These are phyloP conservation scores for Ceramica pisi DNA, from an alignment of 2,888 invertebrate genomes.

Conservation along the genomic window DNA sequence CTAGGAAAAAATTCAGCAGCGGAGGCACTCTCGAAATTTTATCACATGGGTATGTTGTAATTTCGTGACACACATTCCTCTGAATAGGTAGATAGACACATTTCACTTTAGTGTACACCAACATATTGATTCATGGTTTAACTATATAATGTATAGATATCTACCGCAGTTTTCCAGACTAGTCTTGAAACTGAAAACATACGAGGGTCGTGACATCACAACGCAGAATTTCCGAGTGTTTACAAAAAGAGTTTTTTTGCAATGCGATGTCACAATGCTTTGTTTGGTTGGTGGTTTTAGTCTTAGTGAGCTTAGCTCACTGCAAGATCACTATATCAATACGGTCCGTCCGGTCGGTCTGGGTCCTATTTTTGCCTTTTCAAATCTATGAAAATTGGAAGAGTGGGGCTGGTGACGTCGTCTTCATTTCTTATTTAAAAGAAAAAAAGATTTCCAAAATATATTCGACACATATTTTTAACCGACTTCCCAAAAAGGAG, in stretches of 20 bases:
- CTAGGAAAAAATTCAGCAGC: background rate
- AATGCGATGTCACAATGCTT: background rate
- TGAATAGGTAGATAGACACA: background rate
- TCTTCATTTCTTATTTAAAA: no score
- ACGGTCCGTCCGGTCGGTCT: no score
- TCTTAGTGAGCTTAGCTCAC: background rate
- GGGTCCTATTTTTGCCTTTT: no score
- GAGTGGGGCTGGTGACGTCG: no score
- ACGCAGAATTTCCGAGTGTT: background rate
- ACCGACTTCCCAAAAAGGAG: no score
- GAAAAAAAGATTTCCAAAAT: no score
- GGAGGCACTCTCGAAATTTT: slow-evolving; percentile 12
- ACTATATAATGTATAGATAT: background rate
- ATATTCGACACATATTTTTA: no score
- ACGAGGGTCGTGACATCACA: background rate
- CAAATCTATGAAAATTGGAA: no score
- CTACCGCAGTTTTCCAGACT: background rate
- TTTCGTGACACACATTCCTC: background rate
- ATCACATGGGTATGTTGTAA: background rate
- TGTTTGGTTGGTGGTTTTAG: no score
- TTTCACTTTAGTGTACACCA: no score
- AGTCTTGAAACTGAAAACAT: no score
- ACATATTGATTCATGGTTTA: background rate
- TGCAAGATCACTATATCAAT: background rate
- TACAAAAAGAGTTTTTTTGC: background rate